These are phyloP conservation scores for Eretmochelys imbricata DNA, from an alignment of 2,113 vertebrate genomes.

Conservation along the genomic window DNA sequence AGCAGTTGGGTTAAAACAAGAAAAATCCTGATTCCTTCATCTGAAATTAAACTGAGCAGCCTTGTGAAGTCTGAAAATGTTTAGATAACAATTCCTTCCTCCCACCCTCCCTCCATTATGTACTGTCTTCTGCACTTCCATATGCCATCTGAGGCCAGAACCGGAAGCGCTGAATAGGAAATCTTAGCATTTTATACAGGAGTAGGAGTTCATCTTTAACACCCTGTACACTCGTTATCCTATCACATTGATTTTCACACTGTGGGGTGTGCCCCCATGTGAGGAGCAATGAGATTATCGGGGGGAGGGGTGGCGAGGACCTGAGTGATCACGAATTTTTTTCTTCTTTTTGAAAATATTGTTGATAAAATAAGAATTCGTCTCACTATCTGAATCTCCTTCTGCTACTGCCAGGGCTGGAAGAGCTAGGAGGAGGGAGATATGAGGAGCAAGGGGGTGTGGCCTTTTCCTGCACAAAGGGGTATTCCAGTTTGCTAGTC, in stretches of 20 bases:
- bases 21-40: background rate
- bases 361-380: too few species aligned
- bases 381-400: too few species aligned
- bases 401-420: too few species aligned
- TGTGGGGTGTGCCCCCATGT: too few species aligned
- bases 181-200: background rate
- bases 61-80: background rate
- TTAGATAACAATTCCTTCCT: background rate
- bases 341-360: too few species aligned
- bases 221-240: background rate
- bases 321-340: too few species aligned
- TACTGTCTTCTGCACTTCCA: background rate
- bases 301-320: too few species aligned
- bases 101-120: background rate
- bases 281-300: too few species aligned
- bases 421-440: too few species aligned
- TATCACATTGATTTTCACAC: background rate
- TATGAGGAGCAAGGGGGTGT: too few species aligned
- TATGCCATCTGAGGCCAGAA: conserved; percentile 5
- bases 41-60: background rate
- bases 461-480: too few species aligned
- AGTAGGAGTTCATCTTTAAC: background rate
- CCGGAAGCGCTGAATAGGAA: background rate
- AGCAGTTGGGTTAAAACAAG: background rate
- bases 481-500: too few species aligned